Percentiles rank a stretch among this genome's conserved stretches.
phyloP scores from a whole-genome alignment of 2,888 invertebrate genomes.

The Brachyptera risi region DNA sequence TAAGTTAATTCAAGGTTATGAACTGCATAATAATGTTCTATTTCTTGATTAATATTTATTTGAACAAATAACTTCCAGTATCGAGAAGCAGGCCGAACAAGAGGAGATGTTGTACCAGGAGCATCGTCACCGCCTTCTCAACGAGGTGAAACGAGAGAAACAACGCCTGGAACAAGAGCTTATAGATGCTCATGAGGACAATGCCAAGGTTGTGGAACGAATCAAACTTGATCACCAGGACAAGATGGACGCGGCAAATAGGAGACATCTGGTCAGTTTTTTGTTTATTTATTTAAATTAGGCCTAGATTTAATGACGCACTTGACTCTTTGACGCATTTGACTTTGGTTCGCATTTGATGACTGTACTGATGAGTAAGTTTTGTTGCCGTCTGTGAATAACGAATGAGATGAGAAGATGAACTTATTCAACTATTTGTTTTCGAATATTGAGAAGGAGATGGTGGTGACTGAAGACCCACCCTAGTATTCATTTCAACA shows the following conservation, averaged over 20 bases:
- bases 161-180: slow-evolving; percentile 42
- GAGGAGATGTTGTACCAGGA: slow-evolving; percentile 55
- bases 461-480: too few species aligned
- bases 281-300: not conserved
- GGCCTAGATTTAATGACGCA: not conserved
- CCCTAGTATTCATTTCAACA: too few species aligned
- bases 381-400: not conserved
- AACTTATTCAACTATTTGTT: too few species aligned
- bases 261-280: slow-evolving; percentile 42
- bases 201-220: slow-evolving; percentile 44
- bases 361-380: not conserved
- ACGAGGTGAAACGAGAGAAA: slow-evolving; percentile 48
- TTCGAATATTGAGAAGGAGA: too few species aligned
- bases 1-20: too few species aligned
- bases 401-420: not conserved
- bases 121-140: slow-evolving; percentile 49
- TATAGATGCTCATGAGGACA: slow-evolving; percentile 36
- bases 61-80: too few species aligned
- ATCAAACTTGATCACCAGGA: slow-evolving; percentile 51
- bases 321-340: not conserved
- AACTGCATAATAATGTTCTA: too few species aligned
- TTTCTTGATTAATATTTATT: too few species aligned
- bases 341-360: too few species aligned
- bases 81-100: slow-evolving; percentile 53
- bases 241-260: slow-evolving; percentile 47